phyloP scores from a whole-genome alignment of 2,888 invertebrate genomes.

The Halocaridina rubra region DNA sequence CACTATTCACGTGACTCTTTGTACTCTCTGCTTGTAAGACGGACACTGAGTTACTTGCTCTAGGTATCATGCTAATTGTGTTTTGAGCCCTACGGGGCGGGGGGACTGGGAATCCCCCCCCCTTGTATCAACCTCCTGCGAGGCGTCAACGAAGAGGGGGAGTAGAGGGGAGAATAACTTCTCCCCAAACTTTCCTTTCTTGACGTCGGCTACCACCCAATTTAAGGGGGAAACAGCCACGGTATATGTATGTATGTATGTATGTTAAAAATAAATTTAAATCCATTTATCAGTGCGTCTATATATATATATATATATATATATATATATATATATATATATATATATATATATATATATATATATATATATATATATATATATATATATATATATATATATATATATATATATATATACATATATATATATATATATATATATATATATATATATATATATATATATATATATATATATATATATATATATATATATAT shows the following conservation, averaged over 20 bases:
- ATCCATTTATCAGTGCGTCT: no score
- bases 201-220: background rate
- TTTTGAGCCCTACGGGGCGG: no score
- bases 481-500: background rate
- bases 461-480: background rate
- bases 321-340: slow-evolving; percentile 38
- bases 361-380: background rate
- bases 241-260: no score
- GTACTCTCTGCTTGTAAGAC: no score
- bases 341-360: slow-evolving; percentile 1
- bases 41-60: no score
- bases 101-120: no score
- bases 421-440: slow-evolving; percentile 37
- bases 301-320: background rate
- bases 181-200: background rate
- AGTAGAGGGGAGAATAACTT: background rate
- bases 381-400: slow-evolving; percentile 20
- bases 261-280: no score
- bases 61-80: no score
- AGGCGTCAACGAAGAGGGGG: background rate
- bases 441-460: slow-evolving; percentile 28
- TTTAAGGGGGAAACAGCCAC: no score
- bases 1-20: no score
- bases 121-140: no score
- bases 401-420: slow-evolving; percentile 4